These are phyloP conservation scores for Radopholus similis DNA, from an alignment of 1,140 invertebrate species.

Conservation along the genomic window DNA sequence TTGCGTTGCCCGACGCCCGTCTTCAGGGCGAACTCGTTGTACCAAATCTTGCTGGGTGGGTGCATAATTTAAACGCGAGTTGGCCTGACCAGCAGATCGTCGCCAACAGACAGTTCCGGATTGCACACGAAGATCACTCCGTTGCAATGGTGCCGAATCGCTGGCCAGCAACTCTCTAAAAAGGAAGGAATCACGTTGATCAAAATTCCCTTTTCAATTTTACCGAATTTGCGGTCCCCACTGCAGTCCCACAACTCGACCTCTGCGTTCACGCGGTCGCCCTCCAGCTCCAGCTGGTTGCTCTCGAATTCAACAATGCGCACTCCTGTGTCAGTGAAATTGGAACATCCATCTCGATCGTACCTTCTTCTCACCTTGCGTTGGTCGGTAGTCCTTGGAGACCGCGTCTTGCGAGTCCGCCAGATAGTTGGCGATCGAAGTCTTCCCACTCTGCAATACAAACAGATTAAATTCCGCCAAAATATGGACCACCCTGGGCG, in stretches of 20 bases:
- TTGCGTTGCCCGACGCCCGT: slow-evolving; percentile 45
- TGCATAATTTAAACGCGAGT: slow-evolving; percentile 21
- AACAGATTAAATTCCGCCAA: slow-evolving; percentile 10
- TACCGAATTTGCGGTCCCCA: slow-evolving; percentile 70
- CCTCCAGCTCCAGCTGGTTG: slow-evolving; percentile 63
- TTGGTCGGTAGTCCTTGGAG: slow-evolving; percentile 68
- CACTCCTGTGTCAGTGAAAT: slow-evolving; percentile 34
- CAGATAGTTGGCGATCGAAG: slow-evolving; percentile 68
- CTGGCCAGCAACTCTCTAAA: slow-evolving; percentile 72
- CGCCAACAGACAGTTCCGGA: slow-evolving; percentile 65
- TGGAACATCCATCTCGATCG: not conserved
- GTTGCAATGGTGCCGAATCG: slow-evolving; percentile 69
- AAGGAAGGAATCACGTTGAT: not conserved
- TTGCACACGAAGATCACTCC: slow-evolving; percentile 75
- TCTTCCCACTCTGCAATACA: slow-evolving; percentile 68
- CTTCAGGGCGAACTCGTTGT: slow-evolving; percentile 71
- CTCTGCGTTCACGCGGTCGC: slow-evolving; percentile 65
- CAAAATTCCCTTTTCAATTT: slow-evolving; percentile 63
- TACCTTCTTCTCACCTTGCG: slow-evolving; percentile 64
- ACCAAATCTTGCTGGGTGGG: slow-evolving; percentile 61
- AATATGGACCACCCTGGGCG: slow-evolving; percentile 23
- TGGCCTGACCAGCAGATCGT: slow-evolving; percentile 70
- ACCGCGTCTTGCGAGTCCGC: slow-evolving; percentile 68
- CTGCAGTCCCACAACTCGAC: slow-evolving; percentile 73
- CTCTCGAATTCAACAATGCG: slow-evolving; percentile 72